Base-by-base conservation (phyloP, 2,797 vertebrate species). In the Rachycentron canadum region DNA sequence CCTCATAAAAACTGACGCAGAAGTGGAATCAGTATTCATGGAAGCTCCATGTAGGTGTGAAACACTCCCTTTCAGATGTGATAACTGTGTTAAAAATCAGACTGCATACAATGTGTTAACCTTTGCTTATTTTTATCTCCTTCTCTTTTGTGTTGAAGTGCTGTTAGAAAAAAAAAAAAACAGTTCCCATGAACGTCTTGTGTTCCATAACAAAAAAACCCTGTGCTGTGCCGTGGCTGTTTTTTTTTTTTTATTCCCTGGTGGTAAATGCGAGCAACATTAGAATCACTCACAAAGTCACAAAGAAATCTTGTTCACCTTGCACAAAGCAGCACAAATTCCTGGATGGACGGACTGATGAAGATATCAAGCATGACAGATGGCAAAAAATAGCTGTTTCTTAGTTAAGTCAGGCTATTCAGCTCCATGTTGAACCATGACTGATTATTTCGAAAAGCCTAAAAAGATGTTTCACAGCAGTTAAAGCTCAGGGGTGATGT, bases 351-450 rank as follows among this genome's bases (percentile, higher is more conserved):
- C 5, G 1, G 9, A 40, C 25, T 25, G 56, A 83, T 68, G 68
- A 71, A 82, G 78, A 77, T 30, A 36, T 76, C 50, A 69, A 52
- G 50, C 26, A 0, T 41, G 76, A 65, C 78, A 60, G 77, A 56
- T 12, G 60, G 28, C 1, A 32, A 59, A 63, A 76, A 58, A 66
- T 30, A 28, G 21, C 73, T 7, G 47, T 19, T 55, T 71, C 21
- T 74, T 25, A 23, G 71, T 67, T 40, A 13, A 55, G 60, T 60
- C 52, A 21, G 55, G 53, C 66, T 28, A 7, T 73, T 82, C 79
- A 86, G 66, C 79, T 64, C 56, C 43, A 10, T 4, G 7, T 40
- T 73, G 77, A 82, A 81, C 78, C 83, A 0, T 81, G 80, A 84
- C 81, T 16, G 76, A 25, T 83, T 49, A 55, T 76, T 80, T 79